Base-by-base conservation (phyloP, 2,888 invertebrate genomes). In the Noctua comes region DNA sequence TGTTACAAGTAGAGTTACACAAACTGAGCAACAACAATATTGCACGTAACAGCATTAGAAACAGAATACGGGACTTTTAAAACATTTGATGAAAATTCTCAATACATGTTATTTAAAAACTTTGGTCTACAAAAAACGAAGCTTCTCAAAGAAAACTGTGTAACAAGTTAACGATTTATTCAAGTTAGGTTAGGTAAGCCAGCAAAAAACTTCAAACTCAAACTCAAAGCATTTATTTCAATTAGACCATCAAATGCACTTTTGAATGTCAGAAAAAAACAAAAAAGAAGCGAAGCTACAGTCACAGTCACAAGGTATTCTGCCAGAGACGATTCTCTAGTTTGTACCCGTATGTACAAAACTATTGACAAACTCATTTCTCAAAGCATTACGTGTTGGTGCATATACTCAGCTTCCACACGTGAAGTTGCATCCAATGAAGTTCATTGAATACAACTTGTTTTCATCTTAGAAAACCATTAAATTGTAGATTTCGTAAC, bases 361-460 rank as follows among this genome's bases (percentile, higher is more conserved):
- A 40, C 0, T 43, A 66, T 16, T 65, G 64, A 40, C 36, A 36
- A 24, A 24, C 21, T n/a, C 8, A 18, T 40, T 48, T 57, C 21
- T n/a, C 16, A 57, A 69, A 11, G 2, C 24, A 18, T 27, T 16
- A n/a, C 46, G 40, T 82, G 80, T 54, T 54, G 13, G 13, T 11
- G 66, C 43, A 73, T 79, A 84, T 68, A 51, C 27, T 36, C 7
- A 59, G 5, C 48, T 51, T 36, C 0, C n/a, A 40, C 8, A 43
- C 54, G 76, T 59, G 57, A 73, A 80, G 57, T 46, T 31, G 84
- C 46, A 74, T 68, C 2, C 21, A 27, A 5, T 10, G 6, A 43
- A 16, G 3, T 64, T 68, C 16, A 72, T 57, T 74, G 7, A 27
- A 31, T n/a, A 48, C 13, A 24, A 36, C 36, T 48, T 62, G 31